Conservation (phyloP, 2,888 invertebrate species). For the Yponomeuta malinellus region DNA sequence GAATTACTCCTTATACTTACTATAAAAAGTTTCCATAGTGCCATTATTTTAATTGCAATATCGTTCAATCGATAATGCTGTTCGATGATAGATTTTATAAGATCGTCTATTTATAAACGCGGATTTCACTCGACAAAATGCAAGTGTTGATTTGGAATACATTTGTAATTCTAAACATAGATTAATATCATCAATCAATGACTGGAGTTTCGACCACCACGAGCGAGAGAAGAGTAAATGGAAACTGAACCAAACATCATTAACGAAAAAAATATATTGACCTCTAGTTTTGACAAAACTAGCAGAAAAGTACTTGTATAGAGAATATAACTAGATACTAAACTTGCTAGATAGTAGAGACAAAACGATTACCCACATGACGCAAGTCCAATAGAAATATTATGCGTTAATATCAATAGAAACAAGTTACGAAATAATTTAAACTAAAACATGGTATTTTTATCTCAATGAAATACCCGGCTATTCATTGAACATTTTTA, state of each 20-base stretch:
- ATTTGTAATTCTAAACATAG: background rate
- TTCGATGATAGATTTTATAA: too few species aligned
- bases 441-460: background rate
- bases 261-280: background rate
- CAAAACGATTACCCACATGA: background rate
- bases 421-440: background rate
- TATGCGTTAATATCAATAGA: background rate
- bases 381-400: background rate
- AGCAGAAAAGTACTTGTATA: too few species aligned
- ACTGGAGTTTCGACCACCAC: background rate
- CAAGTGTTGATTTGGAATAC: background rate
- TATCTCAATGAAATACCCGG: background rate
- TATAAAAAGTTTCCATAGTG: background rate
- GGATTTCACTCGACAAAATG: background rate
- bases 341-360: background rate
- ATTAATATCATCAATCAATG: constrained; percentile 9
- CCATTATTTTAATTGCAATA: background rate
- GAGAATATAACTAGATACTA: too few species aligned
- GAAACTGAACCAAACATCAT: background rate
- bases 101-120: too few species aligned
- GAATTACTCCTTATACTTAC: background rate
- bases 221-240: background rate
- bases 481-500: background rate
- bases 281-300: background rate
- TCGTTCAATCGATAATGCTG: too few species aligned